phyloP scores from a whole-genome alignment of 2,888 invertebrate species.

The Trichacis sp. region DNA sequence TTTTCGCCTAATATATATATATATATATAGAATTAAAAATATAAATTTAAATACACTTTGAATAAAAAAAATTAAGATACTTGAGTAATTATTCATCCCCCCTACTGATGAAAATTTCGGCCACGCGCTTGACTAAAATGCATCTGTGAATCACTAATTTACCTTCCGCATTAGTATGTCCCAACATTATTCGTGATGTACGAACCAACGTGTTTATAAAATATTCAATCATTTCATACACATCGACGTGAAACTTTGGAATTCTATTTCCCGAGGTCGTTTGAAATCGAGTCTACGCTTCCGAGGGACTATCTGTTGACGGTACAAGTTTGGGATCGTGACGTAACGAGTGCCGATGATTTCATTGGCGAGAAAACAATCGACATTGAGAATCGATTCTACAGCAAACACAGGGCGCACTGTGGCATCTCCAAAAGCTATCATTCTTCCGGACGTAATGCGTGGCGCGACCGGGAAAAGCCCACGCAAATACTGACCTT shows the following conservation, averaged over 20 bases:
- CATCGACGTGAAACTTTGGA: neutral
- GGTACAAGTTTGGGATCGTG: slow-evolving; percentile 83
- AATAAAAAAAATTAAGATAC: too few species aligned
- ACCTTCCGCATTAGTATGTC: too few species aligned
- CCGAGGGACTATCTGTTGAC: slow-evolving; percentile 82
- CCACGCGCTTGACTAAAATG: too few species aligned
- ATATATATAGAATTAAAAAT: too few species aligned
- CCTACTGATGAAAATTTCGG: too few species aligned
- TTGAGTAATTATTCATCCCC: too few species aligned
- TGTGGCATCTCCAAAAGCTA: slow-evolving; percentile 83
- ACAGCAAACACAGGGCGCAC: slow-evolving; percentile 81
- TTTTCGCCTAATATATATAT: too few species aligned
- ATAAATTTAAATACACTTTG: too few species aligned
- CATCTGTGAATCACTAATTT: too few species aligned
- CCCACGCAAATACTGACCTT: slow-evolving; percentile 81
- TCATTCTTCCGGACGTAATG: slow-evolving; percentile 76
- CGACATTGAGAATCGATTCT: slow-evolving; percentile 89
- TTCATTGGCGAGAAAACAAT: slow-evolving; percentile 87
- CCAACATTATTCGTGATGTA: too few species aligned
- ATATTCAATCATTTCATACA: neutral
- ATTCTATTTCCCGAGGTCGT: slow-evolving; percentile 71
- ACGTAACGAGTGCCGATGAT: slow-evolving; percentile 77
- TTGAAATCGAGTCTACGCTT: slow-evolving; percentile 79
- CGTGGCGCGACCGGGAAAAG: slow-evolving; percentile 82
- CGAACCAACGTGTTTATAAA: too few species aligned